Evolutionary conservation across 2,797 vertebrate genomes (phyloP).

Genomic region (Sebastes trivittatus): DNA sequence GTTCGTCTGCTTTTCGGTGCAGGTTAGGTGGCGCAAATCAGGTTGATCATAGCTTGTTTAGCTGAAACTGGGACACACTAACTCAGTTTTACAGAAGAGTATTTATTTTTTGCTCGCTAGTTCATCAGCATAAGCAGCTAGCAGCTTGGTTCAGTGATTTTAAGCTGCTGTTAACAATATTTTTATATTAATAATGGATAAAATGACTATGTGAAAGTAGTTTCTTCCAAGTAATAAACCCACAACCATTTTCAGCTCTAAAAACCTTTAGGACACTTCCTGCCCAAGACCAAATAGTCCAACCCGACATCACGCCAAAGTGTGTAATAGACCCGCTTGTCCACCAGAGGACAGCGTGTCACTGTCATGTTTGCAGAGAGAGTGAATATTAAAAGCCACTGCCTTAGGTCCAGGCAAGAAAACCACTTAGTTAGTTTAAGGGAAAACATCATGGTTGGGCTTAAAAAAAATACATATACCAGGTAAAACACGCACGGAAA

Average conservation of each 20-base stretch:
- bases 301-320: too few relatives aligned
- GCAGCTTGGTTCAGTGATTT: neutral
- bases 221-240: neutral
- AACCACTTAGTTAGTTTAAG: too few relatives aligned
- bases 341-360: too few relatives aligned
- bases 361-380: too few relatives aligned
- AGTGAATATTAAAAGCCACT: too few relatives aligned
- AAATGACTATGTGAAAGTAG: neutral
- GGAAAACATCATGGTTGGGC: too few relatives aligned
- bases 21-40: neutral
- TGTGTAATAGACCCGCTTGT: too few relatives aligned
- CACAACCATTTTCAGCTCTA: neutral
- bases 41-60: neutral
- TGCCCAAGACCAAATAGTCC: neutral
- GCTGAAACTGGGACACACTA: neutral
- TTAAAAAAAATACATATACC: accelerated
- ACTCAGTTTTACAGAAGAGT: neutral
- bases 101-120: neutral
- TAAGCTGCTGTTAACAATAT: neutral
- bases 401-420: too few relatives aligned
- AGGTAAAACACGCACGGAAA: too few relatives aligned
- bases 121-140: neutral
- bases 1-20: neutral
- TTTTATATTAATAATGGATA: neutral
- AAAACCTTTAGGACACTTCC: too few relatives aligned